Percentiles rank a stretch among this genome's conserved stretches.
Evolutionary conservation across 2,113 vertebrate genomes (phyloP).

Genomic region (Scophthalmus maximus): DNA sequence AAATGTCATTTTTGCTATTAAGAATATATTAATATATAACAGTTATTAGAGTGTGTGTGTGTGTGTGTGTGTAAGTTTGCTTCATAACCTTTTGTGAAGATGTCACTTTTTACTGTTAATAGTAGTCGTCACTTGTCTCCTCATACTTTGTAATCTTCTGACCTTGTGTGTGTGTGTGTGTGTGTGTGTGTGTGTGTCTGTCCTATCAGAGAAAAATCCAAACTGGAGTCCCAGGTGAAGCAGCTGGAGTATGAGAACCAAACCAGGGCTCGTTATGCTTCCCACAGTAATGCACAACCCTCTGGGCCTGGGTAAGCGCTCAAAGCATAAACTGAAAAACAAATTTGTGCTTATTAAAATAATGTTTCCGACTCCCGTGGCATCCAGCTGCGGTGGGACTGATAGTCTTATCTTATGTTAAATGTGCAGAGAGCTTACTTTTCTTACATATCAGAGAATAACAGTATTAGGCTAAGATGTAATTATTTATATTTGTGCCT

Average conservation of each 20-base stretch:
- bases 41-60: too few relatives aligned
- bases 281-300: conserved; percentile 77
- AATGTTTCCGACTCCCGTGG: neutral
- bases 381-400: neutral
- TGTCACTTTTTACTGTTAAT: neutral
- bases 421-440: too few relatives aligned
- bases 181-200: conserved; percentile 16
- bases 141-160: neutral
- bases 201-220: conserved; percentile 86
- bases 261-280: conserved; percentile 79
- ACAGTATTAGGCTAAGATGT: too few relatives aligned
- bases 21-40: too few relatives aligned
- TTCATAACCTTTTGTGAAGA: neutral
- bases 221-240: conserved; percentile 94
- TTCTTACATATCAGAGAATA: too few relatives aligned
- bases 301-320: conserved; percentile 79
- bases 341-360: neutral
- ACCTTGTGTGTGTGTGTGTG: conserved; percentile 30
- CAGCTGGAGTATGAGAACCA: conserved; percentile 93
- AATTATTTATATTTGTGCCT: neutral
- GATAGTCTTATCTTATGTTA: too few relatives aligned
- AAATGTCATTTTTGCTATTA: too few relatives aligned
- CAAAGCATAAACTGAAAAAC: neutral
- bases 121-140: neutral
- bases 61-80: too few relatives aligned